A percentile compares a stretch with the other conserved stretches of the same genome.
Conservation (phyloP, 2,888 invertebrate species). For the Agrotis ipsilon region DNA sequence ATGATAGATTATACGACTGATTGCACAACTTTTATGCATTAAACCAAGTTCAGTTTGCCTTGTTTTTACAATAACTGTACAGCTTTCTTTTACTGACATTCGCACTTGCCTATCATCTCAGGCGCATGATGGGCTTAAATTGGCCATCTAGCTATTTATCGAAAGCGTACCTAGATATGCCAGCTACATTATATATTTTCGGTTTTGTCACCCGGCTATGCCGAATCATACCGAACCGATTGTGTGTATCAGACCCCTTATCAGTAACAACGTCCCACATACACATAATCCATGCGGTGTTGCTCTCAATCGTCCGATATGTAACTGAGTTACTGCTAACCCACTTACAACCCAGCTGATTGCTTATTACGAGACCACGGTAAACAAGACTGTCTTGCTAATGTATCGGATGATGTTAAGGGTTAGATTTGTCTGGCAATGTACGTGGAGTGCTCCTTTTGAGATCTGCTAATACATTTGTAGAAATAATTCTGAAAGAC, state of each 20-base stretch:
- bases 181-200: no score
- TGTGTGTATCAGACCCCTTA: background rate
- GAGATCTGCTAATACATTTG: background rate
- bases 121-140: no score
- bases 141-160: no score
- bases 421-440: conserved; percentile 2
- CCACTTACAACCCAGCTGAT: conserved; percentile 43
- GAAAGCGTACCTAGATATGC: no score
- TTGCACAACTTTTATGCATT: no score
- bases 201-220: background rate
- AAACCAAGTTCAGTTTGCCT: no score
- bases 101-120: no score
- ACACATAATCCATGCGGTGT: background rate
- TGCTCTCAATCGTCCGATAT: conserved; percentile 41
- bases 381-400: conserved; percentile 46
- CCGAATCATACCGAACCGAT: background rate
- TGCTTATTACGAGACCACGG: conserved; percentile 47
- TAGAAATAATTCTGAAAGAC: background rate
- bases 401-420: conserved; percentile 41
- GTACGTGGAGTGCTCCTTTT: conserved; percentile 2
- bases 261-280: background rate
- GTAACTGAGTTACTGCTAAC: conserved; percentile 51
- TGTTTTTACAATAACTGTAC: no score
- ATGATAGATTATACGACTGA: no score
- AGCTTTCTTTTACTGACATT: no score